Base-by-base conservation (phyloP, 2,888 invertebrate species). In the Heliconius ismenius region DNA sequence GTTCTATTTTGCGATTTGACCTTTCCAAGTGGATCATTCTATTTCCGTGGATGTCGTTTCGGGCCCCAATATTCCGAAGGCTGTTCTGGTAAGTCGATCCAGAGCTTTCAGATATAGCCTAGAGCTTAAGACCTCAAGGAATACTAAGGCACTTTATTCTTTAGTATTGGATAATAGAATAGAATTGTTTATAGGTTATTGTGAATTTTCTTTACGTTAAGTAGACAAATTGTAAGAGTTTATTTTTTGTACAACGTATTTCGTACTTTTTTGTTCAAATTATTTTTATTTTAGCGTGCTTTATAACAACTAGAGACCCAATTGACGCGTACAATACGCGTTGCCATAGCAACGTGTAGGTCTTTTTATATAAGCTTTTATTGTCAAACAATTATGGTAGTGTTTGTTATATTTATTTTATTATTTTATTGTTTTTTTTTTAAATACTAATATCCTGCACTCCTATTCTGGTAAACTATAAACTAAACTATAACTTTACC, bases 1-100 rank as follows among this genome's bases (percentile, higher is more conserved):
- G 73, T 76, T 77, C 80, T 81, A 81, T 83, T 79, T 76, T 75
- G 74, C 76, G 73, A 74, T 78, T 74, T 80, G 79, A 82, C 82
- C 79, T 82, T 80, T 81, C 43, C 58, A 80, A 78, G 77, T 74
- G 75, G 75, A 76, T 78, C 72, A 73, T 74, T 78, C 76, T 80
- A 80, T 81, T 79, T 80, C 78, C 77, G 79, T 78, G 76, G 81
- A 77, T 74, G 80, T 78, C 79, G 79, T 73, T 69, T 54, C 73
- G 69, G 70, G 77, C 73, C 77, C 32, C 75, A 68, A 78, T 76
- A 77, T 80, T 76, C 62, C 63, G 67, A 75, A 81, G 73, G 75
- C 74, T 77, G 67, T 74, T 77, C n/a, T 43, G 7, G 67, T 43
- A 64, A 77, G 73, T 54, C 58, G 58, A 74, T 63, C 73, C 74